Evolutionary conservation across 2,113 vertebrate species (phyloP).

Genomic region (Hydrolagus affinis): DNA sequence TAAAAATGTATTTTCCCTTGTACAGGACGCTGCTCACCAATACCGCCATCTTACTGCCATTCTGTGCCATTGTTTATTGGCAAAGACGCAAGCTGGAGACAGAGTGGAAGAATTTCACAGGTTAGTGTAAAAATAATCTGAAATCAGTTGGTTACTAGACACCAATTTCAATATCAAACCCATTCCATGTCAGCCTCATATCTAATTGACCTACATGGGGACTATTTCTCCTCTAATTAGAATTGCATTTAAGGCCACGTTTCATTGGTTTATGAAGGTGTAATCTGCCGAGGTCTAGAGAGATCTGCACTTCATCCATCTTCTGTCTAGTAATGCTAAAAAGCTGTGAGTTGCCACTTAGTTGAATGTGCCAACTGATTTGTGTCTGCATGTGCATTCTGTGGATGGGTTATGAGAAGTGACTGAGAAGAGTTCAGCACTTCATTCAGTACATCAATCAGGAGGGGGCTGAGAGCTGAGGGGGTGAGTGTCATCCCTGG

Average conservation of each 20-base stretch:
- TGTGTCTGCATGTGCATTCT: conserved; percentile 4
- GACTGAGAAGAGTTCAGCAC: not conserved
- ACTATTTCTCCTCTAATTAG: too few species aligned
- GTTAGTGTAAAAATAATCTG: conserved; percentile 50
- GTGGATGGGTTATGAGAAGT: conserved; percentile 27
- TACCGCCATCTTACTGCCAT: conserved; percentile 79
- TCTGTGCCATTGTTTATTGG: conserved; percentile 85
- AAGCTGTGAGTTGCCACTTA: not conserved
- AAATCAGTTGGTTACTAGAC: too few species aligned
- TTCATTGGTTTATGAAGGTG: not conserved
- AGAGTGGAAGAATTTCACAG: conserved; percentile 96
- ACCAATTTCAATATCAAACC: not conserved
- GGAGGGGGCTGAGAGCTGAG: conserved; percentile 62
- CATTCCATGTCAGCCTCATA: not conserved
- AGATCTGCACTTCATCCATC: too few species aligned
- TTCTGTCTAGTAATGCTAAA: not conserved
- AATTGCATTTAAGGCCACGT: too few species aligned
- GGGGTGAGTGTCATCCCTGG: conserved; percentile 62
- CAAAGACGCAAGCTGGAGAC: conserved; percentile 77
- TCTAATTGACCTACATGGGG: too few species aligned
- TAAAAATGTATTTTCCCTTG: conserved; percentile 49
- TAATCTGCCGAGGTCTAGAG: not conserved
- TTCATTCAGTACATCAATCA: conserved; percentile 48
- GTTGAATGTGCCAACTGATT: conserved; percentile 21
- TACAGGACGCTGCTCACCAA: conserved; percentile 80